Evolutionary conservation across 2,797 vertebrate species (phyloP), one percentile per base, ranked within the genome.

Genomic region (Spheniscus humboldti): DNA sequence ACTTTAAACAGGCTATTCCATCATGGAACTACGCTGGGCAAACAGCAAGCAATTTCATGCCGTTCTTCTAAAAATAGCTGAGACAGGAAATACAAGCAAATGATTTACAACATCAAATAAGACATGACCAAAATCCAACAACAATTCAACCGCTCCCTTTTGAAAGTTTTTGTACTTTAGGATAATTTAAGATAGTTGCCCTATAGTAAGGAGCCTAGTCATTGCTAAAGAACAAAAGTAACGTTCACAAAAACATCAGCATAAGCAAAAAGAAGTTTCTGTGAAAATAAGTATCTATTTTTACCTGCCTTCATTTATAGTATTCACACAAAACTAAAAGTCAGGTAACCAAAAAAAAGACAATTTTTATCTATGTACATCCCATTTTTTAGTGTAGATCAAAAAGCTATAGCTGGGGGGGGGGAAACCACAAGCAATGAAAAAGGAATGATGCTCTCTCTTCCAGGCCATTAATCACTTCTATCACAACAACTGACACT

Each of bases 31-130:
- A 25, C 5, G 14, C 45, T 64, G 37, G 52, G 82, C 72, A 79
- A 94, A 82, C 77, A 91, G 74, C 2, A 0, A 86, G 78, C 27
- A 25, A 33, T 35, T 83, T 50, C 89, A 41, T 41, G 41, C 41
- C 14, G 15, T 41, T 41, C 41, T 41, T 41, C 41, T 41, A 41
- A 41, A 41, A 41, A 41, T 41, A 41, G 41, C 41, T 41, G 69
- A 88, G 79, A 94, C 84, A 80, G 92, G 92, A 96, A 97, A 90
- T 71, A 86, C n/a, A 94, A 94, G 57, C 67, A 83, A 96, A 74
- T 86, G 0, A 86, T 89, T 94, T 95, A 93, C 76, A 95, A 53
- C 33, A 85, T 84, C 69, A 78, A 92, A 83, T 25, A 90, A 85
- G 76, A 73, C 1, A 3, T 27, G 76, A 81, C 39, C 45, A 15